phyloP scores from a whole-genome alignment of 2,888 invertebrate species.

The Pseudoips prasinana region DNA sequence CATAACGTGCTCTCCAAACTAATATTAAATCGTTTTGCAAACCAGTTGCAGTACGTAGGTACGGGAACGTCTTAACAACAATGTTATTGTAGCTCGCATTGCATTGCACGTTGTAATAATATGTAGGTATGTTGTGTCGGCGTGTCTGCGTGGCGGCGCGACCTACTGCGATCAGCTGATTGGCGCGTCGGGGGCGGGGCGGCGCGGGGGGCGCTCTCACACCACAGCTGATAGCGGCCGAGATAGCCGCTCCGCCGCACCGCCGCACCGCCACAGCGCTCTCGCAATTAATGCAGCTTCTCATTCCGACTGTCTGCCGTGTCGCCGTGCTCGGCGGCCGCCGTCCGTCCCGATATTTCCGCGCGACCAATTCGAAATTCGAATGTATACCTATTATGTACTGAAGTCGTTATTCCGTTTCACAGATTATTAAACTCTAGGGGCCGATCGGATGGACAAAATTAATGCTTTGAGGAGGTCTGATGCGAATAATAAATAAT shows the following conservation, averaged over 20 bases:
- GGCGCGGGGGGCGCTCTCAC: conserved; percentile 35
- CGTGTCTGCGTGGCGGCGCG: conserved; percentile 34
- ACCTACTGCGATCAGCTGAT: conserved; percentile 75
- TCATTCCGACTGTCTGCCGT: neutral
- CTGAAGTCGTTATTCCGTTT: conserved; percentile 13
- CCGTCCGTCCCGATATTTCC: neutral
- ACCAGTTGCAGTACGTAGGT: neutral
- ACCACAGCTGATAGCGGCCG: conserved; percentile 47
- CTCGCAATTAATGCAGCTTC: conserved; percentile 5
- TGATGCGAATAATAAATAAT: no score
- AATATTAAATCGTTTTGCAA: neutral
- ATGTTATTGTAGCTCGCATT: neutral
- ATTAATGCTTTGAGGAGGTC: conserved; percentile 4
- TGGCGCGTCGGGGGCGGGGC: conserved; percentile 47
- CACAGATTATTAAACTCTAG: conserved; percentile 8
- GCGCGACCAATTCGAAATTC: neutral
- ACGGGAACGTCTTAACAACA: neutral
- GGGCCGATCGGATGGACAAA: neutral
- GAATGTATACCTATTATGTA: neutral
- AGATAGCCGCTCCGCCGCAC: conserved; percentile 27
- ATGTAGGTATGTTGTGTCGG: conserved; percentile 12
- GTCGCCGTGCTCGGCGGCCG: neutral
- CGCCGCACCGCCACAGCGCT: conserved; percentile 16
- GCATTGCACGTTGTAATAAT: conserved; percentile 8
- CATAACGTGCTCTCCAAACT: neutral